These are phyloP conservation scores for Harmothoe impar DNA, from an alignment of 2,888 invertebrate genomes.

Conservation along the genomic window DNA sequence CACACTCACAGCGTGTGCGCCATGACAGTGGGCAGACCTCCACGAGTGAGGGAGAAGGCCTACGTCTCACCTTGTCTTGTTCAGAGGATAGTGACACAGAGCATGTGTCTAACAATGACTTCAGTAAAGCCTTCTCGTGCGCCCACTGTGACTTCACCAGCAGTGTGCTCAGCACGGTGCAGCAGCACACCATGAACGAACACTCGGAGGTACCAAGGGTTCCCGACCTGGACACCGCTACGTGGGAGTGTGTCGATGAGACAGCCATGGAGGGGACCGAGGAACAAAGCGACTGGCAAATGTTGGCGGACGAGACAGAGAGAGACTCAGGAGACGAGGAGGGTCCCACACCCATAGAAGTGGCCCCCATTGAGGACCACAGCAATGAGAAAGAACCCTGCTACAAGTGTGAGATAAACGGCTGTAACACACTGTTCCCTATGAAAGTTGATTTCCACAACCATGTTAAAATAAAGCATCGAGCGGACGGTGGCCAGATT, in stretches of 20 bases:
- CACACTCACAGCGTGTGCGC: not conserved
- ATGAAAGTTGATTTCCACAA: not conserved
- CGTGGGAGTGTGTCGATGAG: conserved; percentile 10
- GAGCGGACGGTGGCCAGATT: not conserved
- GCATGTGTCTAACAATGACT: not conserved
- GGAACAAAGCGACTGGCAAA: not conserved
- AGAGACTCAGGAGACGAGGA: not conserved
- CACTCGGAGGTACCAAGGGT: not conserved
- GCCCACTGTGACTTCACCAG: conserved; percentile 19
- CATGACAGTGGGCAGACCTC: not conserved
- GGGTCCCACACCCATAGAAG: not conserved
- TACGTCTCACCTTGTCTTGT: not conserved
- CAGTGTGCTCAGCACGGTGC: not conserved
- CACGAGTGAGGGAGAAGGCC: not conserved
- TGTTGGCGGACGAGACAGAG: not conserved
- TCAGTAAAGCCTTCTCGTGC: not conserved
- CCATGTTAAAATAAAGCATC: not conserved
- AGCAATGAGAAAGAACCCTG: not conserved
- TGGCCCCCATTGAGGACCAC: not conserved
- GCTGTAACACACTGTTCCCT: not conserved
- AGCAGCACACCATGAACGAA: conserved; percentile 1
- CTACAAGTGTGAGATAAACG: conserved; percentile 8
- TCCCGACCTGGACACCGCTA: not conserved
- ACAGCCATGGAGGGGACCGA: not conserved
- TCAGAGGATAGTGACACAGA: not conserved